Percentiles rank a stretch among this genome's conserved stretches.
Conservation (phyloP, 1,140 invertebrate species). For the Luehdorfia chinensis region DNA sequence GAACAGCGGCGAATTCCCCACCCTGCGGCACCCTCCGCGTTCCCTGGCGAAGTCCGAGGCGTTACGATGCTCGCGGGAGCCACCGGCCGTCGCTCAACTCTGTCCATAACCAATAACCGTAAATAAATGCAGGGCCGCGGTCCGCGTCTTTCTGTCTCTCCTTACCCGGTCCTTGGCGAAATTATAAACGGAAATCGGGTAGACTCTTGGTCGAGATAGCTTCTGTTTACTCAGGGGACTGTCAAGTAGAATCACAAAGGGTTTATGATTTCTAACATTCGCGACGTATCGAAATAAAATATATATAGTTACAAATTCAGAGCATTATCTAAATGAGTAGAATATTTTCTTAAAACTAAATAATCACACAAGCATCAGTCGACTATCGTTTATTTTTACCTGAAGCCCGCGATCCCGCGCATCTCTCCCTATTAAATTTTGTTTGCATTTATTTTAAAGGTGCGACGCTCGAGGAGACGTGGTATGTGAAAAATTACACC, state of each 20-base stretch:
- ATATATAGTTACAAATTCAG: slow-evolving; percentile 18
- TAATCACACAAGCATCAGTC: slow-evolving; percentile 54
- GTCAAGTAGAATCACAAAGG: slow-evolving; percentile 1
- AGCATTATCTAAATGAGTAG: slow-evolving; percentile 34
- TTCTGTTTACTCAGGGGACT: slow-evolving; percentile 18
- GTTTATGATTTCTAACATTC: slow-evolving; percentile 5
- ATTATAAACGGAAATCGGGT: slow-evolving; percentile 44
- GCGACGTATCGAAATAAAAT: too few relatives aligned
- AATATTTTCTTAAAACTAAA: slow-evolving; percentile 58
- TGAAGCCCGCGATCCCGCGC: slow-evolving; percentile 70
- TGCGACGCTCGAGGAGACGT: slow-evolving; percentile 69
- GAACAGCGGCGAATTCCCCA: slow-evolving; percentile 51
- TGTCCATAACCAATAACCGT: slow-evolving; percentile 74
- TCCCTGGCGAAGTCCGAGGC: slow-evolving; percentile 47
- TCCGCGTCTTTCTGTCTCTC: slow-evolving; percentile 17
- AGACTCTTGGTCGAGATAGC: slow-evolving; percentile 18
- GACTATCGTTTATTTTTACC: slow-evolving; percentile 72
- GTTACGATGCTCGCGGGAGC: slow-evolving; percentile 70
- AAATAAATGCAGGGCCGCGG: slow-evolving; percentile 53
- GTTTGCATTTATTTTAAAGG: slow-evolving; percentile 77
- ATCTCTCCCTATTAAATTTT: slow-evolving; percentile 77
- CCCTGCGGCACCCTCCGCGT: slow-evolving; percentile 45
- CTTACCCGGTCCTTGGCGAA: slow-evolving; percentile 27
- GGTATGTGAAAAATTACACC: slow-evolving; percentile 78
- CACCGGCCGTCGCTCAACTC: slow-evolving; percentile 52